phyloP scores from a whole-genome alignment of 2,888 invertebrate species.

The Deroplatys truncata region DNA sequence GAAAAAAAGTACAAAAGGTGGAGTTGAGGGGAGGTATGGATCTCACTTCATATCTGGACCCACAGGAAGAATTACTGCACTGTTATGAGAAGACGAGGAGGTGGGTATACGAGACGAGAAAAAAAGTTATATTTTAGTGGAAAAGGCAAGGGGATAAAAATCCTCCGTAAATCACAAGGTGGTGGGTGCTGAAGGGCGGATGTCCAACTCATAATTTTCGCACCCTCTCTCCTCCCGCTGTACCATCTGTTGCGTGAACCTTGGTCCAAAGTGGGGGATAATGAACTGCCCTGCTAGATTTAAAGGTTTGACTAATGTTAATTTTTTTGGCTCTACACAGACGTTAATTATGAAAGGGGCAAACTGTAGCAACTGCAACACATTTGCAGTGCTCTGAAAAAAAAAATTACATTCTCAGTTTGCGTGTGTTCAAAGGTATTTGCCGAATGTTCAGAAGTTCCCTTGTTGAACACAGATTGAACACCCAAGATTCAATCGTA shows the following conservation, averaged over 20 bases:
- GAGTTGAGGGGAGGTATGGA: not conserved
- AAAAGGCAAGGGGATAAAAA: not conserved
- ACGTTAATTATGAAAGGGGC: not conserved
- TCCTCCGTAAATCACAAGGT: not conserved
- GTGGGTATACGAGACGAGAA: not conserved
- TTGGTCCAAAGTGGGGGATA: not conserved
- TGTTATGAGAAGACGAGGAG: not conserved
- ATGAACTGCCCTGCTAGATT: not conserved
- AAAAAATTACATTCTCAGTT: not conserved
- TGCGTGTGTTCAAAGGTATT: no score
- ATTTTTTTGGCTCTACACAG: not conserved
- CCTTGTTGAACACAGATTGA: no score
- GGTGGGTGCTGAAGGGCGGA: not conserved
- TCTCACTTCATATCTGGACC: not conserved
- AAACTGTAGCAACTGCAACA: not conserved
- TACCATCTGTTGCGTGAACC: not conserved
- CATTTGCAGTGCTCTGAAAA: not conserved
- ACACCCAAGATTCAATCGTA: no score
- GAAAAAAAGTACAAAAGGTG: not conserved
- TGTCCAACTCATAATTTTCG: not conserved
- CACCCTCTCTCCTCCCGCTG: not conserved
- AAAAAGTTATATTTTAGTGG: not conserved
- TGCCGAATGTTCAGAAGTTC: no score
- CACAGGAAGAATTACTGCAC: not conserved
- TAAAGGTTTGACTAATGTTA: not conserved